Base-by-base conservation (phyloP, 2,888 invertebrate species). In the Apoda limacodes region DNA sequence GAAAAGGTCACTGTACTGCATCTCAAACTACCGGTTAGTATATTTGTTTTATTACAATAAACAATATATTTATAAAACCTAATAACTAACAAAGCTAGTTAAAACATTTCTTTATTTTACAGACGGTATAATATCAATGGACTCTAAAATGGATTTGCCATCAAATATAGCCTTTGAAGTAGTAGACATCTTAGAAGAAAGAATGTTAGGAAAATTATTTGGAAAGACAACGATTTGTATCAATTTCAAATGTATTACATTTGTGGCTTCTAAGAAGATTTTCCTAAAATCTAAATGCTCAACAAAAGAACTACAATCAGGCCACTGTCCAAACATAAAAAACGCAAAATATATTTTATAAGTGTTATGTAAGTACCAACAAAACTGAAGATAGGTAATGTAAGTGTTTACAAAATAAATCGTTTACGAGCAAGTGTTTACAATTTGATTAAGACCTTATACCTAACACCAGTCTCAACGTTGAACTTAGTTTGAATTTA, bases 171-270 rank as follows among this genome's bases (percentile, higher is more conserved):
- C 59, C 28, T 65, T 68, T 32, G 69, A 75, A 55, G 59, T 71
- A 25, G 68, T 76, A n/a, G 72, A 76, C 22, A 72, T 72, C 32
- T 48, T 78, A 39, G 60, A 75, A 50, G 62, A 70, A 20, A 71
- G 66, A 52, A 59, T 78, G 64, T 44, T 60, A 26, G 74, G 74
- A 4, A 72, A 71, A 39, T 39, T 75, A 34, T 76, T 60, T 40
- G 78, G 78, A 14, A 78, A 75, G 42, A 61, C 60, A 25, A 76
- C 78, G 6, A 48, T 80, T 27, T 78, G 78, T 35, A 70, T 75
- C 20, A 60, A 48, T 37, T 37, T 57, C 5, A 80, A 78, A 49
- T 80, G 80, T 39, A 60, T 63, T 11, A 68, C 63, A 13, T 66
- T 76, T 25, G 49, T 52, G 9, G 53, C 65, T 22, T 54, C 55